Evolutionary conservation across 2,113 vertebrate genomes (phyloP), one percentile per base, ranked within the genome.

Genomic region (Rhynchomys soricoides): DNA sequence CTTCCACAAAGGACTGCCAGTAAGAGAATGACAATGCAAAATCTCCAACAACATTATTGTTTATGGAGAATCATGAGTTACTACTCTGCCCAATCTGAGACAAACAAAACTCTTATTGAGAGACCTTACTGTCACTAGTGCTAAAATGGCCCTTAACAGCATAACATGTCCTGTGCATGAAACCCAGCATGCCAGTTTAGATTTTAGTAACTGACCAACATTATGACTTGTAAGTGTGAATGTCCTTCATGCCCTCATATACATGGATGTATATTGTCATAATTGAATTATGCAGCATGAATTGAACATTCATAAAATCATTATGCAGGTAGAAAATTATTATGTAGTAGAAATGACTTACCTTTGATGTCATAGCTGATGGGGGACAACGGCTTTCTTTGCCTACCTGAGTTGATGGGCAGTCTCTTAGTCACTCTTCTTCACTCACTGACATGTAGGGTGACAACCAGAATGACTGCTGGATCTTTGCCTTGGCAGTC

Each of bases 401-500:
- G 57, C 57, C 50, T 57, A 19, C 16, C 8, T 43, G 37, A 73
- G 16, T 57, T 29, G 68, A 57, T 57, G 48, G 50, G 29, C 1
- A 73, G 68, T 43, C 1, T 57, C 86, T 88, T 55, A 73, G 48
- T 43, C n/a, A 55, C 50, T 43, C 24, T 73, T 86, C 37, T 82
- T 37, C 34, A 52, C 66, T 22, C 31, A 85, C 57, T 94, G 85
- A 75, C 37, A 81, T 70, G 1, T 45, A 98, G 98, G 98, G 97
- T 0, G 87, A 98, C 79, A 93, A 90, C 45, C 50, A 86, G 86
- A 98, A 98, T 0, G 98, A 98, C 85, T 88, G 91, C 4, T 98
- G 98, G 98, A 98, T 98, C 92, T 98, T 98, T 3, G 89, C 97
- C 68, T 91, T 98, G 8, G 96, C 97, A 0, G 55, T 98, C 13